Evolutionary conservation across 2,797 vertebrate genomes (phyloP).

Genomic region (Lates japonicus): DNA sequence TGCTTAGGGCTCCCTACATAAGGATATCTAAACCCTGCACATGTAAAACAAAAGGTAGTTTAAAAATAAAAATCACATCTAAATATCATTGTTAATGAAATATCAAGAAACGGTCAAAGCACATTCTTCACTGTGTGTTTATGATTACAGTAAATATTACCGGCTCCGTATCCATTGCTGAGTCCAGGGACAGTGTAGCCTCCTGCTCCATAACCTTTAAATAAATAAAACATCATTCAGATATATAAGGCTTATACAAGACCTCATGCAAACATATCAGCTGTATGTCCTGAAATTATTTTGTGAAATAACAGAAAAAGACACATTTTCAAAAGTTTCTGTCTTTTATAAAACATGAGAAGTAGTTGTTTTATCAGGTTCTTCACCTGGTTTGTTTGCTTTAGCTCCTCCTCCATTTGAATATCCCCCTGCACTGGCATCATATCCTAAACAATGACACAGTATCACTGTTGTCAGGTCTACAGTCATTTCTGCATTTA

Average conservation of each 20-base stretch:
- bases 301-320: background rate
- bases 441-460: slow-evolving; percentile 61
- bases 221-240: slow-evolving; percentile 12
- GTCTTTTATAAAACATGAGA: background rate
- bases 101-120: background rate
- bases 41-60: slow-evolving; percentile 16
- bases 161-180: slow-evolving; percentile 69
- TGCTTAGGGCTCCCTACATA: slow-evolving; percentile 63
- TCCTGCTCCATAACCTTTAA: slow-evolving; percentile 68
- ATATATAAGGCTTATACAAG: background rate
- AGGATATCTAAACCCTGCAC: slow-evolving; percentile 63
- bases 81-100: background rate
- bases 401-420: slow-evolving; percentile 66
- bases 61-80: background rate
- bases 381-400: slow-evolving; percentile 70
- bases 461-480: background rate
- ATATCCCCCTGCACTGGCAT: slow-evolving; percentile 50
- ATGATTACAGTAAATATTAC: slow-evolving; percentile 43
- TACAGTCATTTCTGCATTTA: background rate
- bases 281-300: background rate
- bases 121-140: background rate
- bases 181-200: slow-evolving; percentile 56
- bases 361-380: background rate
- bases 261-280: background rate
- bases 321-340: background rate